Base-by-base conservation (phyloP, 2,797 vertebrate species). In the Microctenopoma stevenorrisi region DNA sequence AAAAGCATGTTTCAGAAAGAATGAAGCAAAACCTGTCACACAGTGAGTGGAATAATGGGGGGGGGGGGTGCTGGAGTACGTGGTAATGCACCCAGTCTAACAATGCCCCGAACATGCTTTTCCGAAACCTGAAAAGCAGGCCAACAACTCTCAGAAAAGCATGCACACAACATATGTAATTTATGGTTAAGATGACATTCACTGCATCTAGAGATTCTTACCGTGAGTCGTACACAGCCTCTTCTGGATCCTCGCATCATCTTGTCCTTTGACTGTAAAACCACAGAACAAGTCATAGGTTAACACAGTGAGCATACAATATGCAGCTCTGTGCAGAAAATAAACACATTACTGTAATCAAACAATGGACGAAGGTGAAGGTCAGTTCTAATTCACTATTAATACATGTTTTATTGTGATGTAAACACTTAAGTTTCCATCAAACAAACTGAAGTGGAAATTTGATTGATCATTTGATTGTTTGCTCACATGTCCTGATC, bases 241-340 rank as follows among this genome's bases (percentile, higher is more conserved):
- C 98, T 94, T 87, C 98, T 96, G 75, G 98, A 99, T 67, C 98
- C 98, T 88, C 98, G 95, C 98, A 99, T 99, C 98, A 99, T 99
- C 92, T 99, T 99, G 91, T 99, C 97, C 88, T 99, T 99, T 61
- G 98, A 99, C 98, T 99, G 91, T 50, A 95, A 96, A 70, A 83
- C 64, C 93, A 90, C 10, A 85, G 28, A 82, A 73, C n/a, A 13
- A 55, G 55, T 59, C 3, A 33, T 16, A 26, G 5, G 52, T 73
- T 43, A 69, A 59, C 30, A 56, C 25, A 44, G 25, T 47, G 30
- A 55, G 13, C 3, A 13, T 2, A 12, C n/a, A 60, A 22, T 1
- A 33, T 1, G 11, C 16, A 30, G 7, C 0, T 11, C 12, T 25
- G 1, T 8, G 10, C 5, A 33, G 4, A 15, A 46, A 62, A 48